phyloP scores from a whole-genome alignment of 2,113 vertebrate genomes.

The Hepsetus odoe region DNA sequence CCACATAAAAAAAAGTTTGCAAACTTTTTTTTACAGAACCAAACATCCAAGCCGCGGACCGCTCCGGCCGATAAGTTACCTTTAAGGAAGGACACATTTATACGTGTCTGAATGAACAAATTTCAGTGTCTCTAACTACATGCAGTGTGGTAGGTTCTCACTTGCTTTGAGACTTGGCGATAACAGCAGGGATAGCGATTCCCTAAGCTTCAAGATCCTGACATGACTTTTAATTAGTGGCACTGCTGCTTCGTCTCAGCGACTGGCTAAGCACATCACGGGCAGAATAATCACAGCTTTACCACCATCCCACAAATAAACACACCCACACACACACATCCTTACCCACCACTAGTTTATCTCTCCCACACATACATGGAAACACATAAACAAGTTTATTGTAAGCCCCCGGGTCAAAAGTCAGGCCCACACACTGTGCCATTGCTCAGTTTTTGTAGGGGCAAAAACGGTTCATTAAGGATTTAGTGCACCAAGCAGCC shows the following conservation, averaged over 20 bases:
- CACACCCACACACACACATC: conserved; percentile 4
- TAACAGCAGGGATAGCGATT: neutral
- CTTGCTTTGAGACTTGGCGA: conserved; percentile 9
- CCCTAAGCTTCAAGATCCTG: conserved; percentile 24
- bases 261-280: conserved; percentile 17
- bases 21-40: too few relatives aligned
- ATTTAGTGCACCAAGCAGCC: neutral
- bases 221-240: conserved; percentile 49
- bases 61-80: neutral
- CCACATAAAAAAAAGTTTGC: too few relatives aligned
- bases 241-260: conserved; percentile 20
- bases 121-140: neutral
- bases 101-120: neutral
- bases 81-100: too few relatives aligned
- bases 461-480: conserved; percentile 19
- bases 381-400: conserved; percentile 9
- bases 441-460: neutral
- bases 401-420: conserved; percentile 10
- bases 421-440: neutral
- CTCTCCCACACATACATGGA: neutral
- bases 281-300: conserved; percentile 39
- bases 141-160: neutral
- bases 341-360: neutral
- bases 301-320: neutral
- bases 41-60: neutral